Percentiles rank a stretch among this genome's conserved stretches.
These are phyloP conservation scores for Nipponia nippon DNA, from an alignment of 2,113 vertebrate genomes.

Conservation along the genomic window DNA sequence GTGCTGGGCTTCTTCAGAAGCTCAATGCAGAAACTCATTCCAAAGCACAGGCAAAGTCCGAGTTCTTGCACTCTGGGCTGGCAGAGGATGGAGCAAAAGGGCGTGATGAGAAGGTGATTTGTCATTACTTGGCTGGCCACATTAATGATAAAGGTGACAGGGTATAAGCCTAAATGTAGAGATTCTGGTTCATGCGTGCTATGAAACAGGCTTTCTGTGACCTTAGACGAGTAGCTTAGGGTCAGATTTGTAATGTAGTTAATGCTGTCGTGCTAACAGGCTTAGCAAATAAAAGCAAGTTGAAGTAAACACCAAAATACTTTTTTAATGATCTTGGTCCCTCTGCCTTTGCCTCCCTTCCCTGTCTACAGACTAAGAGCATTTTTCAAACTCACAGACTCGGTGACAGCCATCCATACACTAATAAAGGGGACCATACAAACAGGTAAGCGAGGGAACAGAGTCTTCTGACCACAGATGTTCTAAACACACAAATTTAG, in stretches of 20 bases:
- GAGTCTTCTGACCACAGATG: background rate
- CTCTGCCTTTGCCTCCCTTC: background rate
- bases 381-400: background rate
- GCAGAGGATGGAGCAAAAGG: background rate
- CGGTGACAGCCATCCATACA: background rate
- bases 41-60: background rate
- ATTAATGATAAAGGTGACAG: background rate
- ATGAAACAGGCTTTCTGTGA: background rate
- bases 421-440: background rate
- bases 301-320: constrained; percentile 14
- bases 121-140: background rate
- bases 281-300: constrained; percentile 34
- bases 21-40: background rate
- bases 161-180: background rate
- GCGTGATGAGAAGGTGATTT: background rate
- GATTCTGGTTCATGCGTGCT: background rate
- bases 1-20: background rate
- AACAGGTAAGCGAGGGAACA: background rate
- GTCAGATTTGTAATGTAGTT: background rate
- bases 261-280: background rate
- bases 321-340: background rate
- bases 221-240: background rate
- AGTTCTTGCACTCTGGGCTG: background rate
- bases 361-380: background rate
- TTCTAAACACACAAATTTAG: background rate